These are phyloP conservation scores for Buphagus erythrorhynchus DNA, from an alignment of 2,797 vertebrate genomes.

Conservation along the genomic window DNA sequence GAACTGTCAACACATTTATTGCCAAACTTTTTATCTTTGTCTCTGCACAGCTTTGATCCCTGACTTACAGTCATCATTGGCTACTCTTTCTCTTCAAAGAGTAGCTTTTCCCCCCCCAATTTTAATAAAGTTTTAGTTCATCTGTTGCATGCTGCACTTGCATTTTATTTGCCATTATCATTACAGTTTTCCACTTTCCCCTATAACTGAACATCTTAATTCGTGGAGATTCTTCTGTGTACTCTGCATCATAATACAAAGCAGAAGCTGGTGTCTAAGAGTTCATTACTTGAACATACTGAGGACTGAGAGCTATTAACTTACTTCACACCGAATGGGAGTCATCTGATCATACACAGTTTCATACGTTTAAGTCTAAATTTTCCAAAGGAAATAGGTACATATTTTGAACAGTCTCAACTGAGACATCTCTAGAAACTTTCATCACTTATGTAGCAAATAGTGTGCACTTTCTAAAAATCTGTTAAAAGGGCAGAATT, in stretches of 20 bases:
- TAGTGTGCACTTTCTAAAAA: not conserved
- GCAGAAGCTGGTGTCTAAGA: not conserved
- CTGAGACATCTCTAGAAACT: not conserved
- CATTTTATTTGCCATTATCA: constrained; percentile 52
- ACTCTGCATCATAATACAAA: not conserved
- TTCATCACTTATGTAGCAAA: not conserved
- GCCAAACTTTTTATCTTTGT: constrained; percentile 93
- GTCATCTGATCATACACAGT: not conserved
- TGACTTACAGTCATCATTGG: not conserved
- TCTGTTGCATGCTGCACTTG: constrained; percentile 58
- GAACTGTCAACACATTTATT: constrained; percentile 86
- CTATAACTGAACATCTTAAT: not conserved
- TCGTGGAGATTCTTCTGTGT: not conserved
- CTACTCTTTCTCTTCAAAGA: not conserved
- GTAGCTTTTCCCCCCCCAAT: not conserved
- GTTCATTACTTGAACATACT: not conserved
- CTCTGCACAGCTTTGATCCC: constrained; percentile 84
- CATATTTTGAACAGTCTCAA: not conserved
- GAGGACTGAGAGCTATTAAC: not conserved
- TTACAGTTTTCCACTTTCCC: not conserved
- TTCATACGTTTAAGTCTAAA: not conserved
- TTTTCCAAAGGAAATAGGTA: not conserved
- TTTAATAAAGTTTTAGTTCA: constrained; percentile 73
- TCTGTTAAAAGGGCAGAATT: not conserved
- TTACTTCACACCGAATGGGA: not conserved